These are phyloP conservation scores for Petaurus breviceps DNA, from an alignment of 2,113 vertebrate species.

Conservation along the genomic window DNA sequence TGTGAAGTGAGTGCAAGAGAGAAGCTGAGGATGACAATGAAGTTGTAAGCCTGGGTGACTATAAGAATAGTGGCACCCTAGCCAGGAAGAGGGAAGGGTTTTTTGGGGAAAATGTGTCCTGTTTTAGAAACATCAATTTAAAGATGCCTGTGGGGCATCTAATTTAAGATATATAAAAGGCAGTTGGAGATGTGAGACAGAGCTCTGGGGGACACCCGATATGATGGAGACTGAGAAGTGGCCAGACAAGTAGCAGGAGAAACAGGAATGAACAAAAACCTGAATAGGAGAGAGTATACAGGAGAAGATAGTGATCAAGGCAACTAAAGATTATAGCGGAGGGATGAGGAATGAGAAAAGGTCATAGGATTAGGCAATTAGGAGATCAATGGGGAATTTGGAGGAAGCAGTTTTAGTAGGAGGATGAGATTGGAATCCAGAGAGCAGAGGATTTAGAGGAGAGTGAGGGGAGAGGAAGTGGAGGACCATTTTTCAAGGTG, in stretches of 20 bases:
- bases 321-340: not conserved
- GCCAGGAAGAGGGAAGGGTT: not conserved
- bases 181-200: constrained; percentile 26
- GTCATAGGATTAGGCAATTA: not conserved
- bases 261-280: not conserved
- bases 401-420: not conserved
- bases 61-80: not conserved
- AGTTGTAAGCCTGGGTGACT: constrained; percentile 22
- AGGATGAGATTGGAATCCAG: not conserved
- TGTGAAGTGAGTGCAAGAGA: constrained; percentile 18
- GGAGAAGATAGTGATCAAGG: not conserved
- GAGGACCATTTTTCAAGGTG: constrained; percentile 8
- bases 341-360: not conserved
- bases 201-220: not conserved
- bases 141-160: constrained; percentile 19
- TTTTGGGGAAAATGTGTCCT: not conserved
- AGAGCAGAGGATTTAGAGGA: not conserved
- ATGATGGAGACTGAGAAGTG: not conserved
- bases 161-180: constrained; percentile 10
- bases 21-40: not conserved
- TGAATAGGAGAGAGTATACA: not conserved
- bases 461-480: not conserved
- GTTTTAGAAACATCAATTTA: not conserved
- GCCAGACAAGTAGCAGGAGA: not conserved
- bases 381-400: not conserved